Conservation (phyloP, 2,113 vertebrate genomes). For the Willisornis vidua region DNA sequence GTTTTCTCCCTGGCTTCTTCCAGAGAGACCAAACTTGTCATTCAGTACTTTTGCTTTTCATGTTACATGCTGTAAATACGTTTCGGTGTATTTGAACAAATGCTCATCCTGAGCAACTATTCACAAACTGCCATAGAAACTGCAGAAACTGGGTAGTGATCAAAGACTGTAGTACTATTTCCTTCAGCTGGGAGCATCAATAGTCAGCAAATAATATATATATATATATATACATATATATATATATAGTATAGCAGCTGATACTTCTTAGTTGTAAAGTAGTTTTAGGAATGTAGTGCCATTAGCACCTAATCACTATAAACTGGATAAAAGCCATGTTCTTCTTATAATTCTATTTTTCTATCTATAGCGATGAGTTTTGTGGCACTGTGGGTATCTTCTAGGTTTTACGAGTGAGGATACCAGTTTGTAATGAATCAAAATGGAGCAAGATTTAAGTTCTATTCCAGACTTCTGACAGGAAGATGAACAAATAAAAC, state of each 20-base stretch:
- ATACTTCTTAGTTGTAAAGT: neutral
- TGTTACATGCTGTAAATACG: conserved; percentile 35
- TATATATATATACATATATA: too few species aligned
- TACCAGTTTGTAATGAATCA: neutral
- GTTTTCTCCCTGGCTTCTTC: neutral
- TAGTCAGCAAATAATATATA: neutral
- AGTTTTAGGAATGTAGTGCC: neutral
- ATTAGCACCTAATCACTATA: neutral
- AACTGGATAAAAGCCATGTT: conserved; percentile 18
- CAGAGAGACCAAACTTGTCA: neutral
- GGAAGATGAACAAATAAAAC: neutral
- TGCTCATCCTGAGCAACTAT: neutral
- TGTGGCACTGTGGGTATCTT: neutral
- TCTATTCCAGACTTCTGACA: neutral
- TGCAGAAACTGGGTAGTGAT: neutral
- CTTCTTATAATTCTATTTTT: neutral
- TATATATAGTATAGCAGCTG: neutral
- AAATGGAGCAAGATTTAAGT: neutral
- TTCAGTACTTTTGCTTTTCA: neutral
- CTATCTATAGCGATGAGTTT: neutral
- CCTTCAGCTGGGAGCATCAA: neutral
- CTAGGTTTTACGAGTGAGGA: neutral
- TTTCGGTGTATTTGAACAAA: neutral
- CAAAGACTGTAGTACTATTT: neutral
- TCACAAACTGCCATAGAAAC: neutral